Conservation (phyloP, 2,113 vertebrate species). For the Thryonomys swinderianus region DNA sequence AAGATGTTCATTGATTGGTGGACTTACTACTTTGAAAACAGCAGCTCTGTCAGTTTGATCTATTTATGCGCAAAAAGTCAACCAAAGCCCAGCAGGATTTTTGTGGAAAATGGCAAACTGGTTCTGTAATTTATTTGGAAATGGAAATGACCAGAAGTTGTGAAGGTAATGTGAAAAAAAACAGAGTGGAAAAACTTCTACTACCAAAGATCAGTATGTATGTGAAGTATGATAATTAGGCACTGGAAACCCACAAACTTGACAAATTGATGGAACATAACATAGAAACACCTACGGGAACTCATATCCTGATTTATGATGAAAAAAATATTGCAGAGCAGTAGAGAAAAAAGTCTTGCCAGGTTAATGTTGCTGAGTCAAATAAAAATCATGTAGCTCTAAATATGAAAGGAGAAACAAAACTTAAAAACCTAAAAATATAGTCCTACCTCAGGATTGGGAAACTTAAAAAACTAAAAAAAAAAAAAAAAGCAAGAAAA, state of each 20-base stretch:
- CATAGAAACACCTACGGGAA: background rate
- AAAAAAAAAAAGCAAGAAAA: background rate
- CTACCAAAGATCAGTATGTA: background rate
- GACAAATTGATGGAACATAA: background rate
- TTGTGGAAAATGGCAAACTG: background rate
- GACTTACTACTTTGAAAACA: background rate
- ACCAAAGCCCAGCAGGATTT: background rate
- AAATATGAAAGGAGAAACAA: background rate
- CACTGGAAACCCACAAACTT: background rate
- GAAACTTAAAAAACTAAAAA: background rate
- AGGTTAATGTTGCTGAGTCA: background rate
- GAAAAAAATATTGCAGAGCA: background rate
- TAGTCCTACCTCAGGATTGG: background rate
- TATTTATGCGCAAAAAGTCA: background rate
- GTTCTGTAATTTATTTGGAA: slow-evolving; percentile 38
- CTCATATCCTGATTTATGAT: background rate
- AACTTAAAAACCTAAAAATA: background rate
- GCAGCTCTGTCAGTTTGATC: background rate
- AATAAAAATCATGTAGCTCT: background rate
- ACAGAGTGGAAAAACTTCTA: background rate
- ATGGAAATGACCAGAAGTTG: background rate
- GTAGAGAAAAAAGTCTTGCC: background rate
- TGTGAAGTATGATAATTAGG: background rate
- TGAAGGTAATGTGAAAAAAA: slow-evolving; percentile 24
- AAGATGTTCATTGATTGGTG: background rate